Evolutionary conservation across 2,113 vertebrate species (phyloP).

Genomic region (Corythornis madagascariensis): DNA sequence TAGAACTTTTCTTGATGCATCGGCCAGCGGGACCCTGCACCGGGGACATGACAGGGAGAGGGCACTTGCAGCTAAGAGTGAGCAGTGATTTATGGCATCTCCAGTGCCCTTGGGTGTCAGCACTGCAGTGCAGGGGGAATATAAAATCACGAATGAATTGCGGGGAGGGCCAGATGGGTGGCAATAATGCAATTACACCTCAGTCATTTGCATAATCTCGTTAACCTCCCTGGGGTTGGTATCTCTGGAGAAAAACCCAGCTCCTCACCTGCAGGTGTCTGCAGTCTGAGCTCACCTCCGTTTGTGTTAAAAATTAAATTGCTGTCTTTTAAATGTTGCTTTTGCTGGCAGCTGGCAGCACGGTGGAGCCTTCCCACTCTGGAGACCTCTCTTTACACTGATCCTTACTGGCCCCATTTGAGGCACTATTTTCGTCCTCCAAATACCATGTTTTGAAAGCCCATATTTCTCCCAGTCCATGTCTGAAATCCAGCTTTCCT

Average conservation of each 20-base stretch:
- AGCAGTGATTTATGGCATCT: conserved; percentile 6
- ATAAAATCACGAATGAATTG: background rate
- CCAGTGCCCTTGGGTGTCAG: conserved; percentile 18
- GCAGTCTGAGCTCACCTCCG: background rate
- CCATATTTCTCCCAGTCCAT: background rate
- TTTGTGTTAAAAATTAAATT: conserved; percentile 19
- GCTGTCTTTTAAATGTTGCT: background rate
- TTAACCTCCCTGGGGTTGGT: conserved; percentile 25
- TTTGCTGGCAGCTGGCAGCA: background rate
- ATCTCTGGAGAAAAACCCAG: conserved; percentile 36
- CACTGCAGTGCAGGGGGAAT: background rate
- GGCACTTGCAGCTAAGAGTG: background rate
- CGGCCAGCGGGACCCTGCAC: background rate
- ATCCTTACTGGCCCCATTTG: background rate
- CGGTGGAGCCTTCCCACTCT: background rate
- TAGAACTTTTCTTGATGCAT: fast-evolving
- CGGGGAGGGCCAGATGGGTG: conserved; percentile 52
- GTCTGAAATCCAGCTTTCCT: background rate
- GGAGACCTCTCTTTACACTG: background rate
- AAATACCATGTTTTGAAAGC: background rate
- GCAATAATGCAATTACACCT: conserved; percentile 37
- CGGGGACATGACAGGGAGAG: background rate
- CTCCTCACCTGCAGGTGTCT: conserved; percentile 40
- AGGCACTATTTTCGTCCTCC: background rate
- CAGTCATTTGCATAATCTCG: conserved; percentile 48